Evolutionary conservation across 2,113 vertebrate genomes (phyloP).

Genomic region (Trematocara stigmaticum): DNA sequence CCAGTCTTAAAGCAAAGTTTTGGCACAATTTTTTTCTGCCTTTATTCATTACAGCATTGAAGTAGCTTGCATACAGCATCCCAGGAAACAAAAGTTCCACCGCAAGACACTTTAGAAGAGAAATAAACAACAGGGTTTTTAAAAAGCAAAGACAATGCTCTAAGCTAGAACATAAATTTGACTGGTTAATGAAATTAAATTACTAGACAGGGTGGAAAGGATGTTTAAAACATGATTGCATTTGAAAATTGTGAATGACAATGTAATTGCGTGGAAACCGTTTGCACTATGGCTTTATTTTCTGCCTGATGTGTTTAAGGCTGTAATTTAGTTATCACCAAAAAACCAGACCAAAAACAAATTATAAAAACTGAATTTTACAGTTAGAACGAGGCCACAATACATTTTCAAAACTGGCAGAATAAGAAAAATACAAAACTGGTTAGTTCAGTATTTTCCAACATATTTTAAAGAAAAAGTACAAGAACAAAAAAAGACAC

Average conservation of each 20-base stretch:
- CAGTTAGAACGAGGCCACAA: not conserved
- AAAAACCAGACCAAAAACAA: not conserved
- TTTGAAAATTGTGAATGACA: not conserved
- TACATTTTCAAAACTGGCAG: not conserved
- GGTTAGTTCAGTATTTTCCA: not conserved
- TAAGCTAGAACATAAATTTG: not conserved
- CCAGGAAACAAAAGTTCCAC: not conserved
- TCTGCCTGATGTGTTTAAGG: not conserved
- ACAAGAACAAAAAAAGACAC: not conserved
- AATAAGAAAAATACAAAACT: not conserved
- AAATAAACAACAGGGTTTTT: not conserved
- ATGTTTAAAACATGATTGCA: not conserved
- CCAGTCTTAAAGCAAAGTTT: not conserved
- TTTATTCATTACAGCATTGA: not conserved
- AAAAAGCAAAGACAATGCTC: not conserved
- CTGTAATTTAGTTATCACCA: not conserved
- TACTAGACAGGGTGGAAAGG: not conserved
- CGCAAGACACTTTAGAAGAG: not conserved
- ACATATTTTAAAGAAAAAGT: not conserved
- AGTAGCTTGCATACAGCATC: not conserved
- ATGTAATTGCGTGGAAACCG: not conserved
- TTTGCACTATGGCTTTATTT: not conserved
- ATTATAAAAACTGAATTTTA: not conserved
- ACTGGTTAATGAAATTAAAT: not conserved
- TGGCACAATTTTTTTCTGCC: not conserved